Percentiles rank a stretch among this genome's conserved stretches.
Evolutionary conservation across 1,140 invertebrate genomes (phyloP).

Genomic region (Achroia grisella): DNA sequence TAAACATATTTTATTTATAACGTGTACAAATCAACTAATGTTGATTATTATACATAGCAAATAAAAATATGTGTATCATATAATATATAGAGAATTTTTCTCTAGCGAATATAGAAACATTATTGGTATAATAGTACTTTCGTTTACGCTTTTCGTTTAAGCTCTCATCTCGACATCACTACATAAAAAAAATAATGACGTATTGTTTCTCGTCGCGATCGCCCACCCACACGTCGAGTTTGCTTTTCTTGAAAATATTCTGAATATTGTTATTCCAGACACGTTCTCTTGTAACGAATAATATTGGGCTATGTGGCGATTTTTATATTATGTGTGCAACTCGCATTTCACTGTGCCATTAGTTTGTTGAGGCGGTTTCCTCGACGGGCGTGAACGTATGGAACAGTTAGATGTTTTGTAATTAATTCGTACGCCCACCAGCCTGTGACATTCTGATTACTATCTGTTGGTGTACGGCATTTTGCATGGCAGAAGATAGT

Average conservation of each 20-base stretch:
- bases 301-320: constrained; percentile 16
- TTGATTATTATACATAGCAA: no score
- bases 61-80: no score
- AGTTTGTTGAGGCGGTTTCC: constrained; percentile 17
- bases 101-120: no score
- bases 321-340: constrained; percentile 10
- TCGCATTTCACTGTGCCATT: constrained; percentile 13
- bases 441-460: constrained; percentile 23
- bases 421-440: constrained; percentile 51
- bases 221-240: constrained; percentile 31
- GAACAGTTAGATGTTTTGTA: constrained; percentile 60
- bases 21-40: no score
- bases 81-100: no score
- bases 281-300: constrained; percentile 30
- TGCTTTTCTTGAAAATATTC: constrained; percentile 33
- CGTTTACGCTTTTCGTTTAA: no score
- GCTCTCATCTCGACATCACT: no score
- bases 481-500: constrained; percentile 26
- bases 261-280: constrained; percentile 24
- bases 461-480: constrained; percentile 36
- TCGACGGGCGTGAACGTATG: constrained; percentile 42
- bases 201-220: constrained; percentile 24
- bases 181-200: constrained; percentile 27
- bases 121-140: no score
- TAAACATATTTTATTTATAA: no score